Conservation (phyloP, 2,888 invertebrate genomes). For the Ischnura elegans region DNA sequence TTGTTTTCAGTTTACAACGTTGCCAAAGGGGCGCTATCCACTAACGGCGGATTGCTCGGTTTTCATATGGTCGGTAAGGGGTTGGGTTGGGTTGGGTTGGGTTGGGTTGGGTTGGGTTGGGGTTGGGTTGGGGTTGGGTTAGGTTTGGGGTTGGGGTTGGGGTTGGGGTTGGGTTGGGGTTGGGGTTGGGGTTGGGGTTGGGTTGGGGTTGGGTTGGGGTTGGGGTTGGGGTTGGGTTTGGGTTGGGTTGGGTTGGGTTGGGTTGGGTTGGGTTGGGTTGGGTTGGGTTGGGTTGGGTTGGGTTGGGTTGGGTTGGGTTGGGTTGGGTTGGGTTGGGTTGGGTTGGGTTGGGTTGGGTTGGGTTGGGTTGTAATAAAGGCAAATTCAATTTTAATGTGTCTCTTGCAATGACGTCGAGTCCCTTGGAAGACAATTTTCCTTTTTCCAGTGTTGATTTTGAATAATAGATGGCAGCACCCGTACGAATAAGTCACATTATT, state of each 20-base stretch:
- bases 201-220: constrained; percentile 70
- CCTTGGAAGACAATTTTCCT: no score
- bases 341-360: constrained; percentile 61
- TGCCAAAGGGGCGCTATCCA: no score
- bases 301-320: constrained; percentile 60
- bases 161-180: constrained; percentile 71
- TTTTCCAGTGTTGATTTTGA: no score
- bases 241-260: constrained; percentile 70
- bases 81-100: constrained; percentile 55
- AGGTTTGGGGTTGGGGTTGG: constrained; percentile 69
- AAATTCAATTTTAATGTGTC: no score
- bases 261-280: constrained; percentile 57
- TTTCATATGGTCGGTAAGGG: no score
- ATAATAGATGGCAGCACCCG: no score
- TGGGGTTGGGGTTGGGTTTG: constrained; percentile 72
- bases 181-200: constrained; percentile 72
- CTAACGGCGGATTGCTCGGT: no score
- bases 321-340: constrained; percentile 61
- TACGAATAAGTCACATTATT: no score
- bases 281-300: constrained; percentile 60
- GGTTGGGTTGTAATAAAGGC: background rate
- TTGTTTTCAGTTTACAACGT: no score
- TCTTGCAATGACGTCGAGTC: no score
- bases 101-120: constrained; percentile 49
- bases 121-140: constrained; percentile 70